Evolutionary conservation across 1,140 invertebrate species (phyloP).

Genomic region (Drosophila kohkoa): DNA sequence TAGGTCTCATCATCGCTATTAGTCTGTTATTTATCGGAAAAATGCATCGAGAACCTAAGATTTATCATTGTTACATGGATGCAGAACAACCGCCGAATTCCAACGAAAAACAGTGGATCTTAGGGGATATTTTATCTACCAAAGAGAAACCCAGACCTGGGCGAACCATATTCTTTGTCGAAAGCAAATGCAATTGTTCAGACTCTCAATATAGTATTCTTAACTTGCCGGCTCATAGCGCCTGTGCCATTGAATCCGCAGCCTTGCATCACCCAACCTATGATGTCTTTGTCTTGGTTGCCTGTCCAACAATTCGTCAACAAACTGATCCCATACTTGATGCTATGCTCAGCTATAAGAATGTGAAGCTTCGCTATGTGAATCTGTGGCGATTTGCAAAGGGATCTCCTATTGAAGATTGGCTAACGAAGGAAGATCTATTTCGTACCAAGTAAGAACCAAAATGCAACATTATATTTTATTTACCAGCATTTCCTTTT

Average conservation of each 20-base stretch:
- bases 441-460: conserved; percentile 85
- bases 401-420: conserved; percentile 87
- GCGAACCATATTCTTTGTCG: conserved; percentile 85
- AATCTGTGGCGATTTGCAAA: conserved; percentile 87
- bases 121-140: background rate
- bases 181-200: conserved; percentile 85
- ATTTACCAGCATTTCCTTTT: background rate
- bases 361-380: conserved; percentile 87
- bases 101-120: background rate
- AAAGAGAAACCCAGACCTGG: conserved; percentile 76
- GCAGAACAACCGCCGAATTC: background rate
- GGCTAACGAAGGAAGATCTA: conserved; percentile 86
- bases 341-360: conserved; percentile 86
- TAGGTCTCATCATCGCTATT: too few relatives aligned
- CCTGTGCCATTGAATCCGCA: conserved; percentile 89
- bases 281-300: conserved; percentile 86
- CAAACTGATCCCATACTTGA: conserved; percentile 51
- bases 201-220: background rate
- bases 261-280: conserved; percentile 87
- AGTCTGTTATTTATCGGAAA: too few relatives aligned
- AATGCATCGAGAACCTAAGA: too few relatives aligned
- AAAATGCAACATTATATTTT: background rate
- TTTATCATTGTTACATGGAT: background rate
- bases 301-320: conserved; percentile 83
- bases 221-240: conserved; percentile 86